Conservation (phyloP, 2,113 vertebrate species). For the Sula dactylatra region DNA sequence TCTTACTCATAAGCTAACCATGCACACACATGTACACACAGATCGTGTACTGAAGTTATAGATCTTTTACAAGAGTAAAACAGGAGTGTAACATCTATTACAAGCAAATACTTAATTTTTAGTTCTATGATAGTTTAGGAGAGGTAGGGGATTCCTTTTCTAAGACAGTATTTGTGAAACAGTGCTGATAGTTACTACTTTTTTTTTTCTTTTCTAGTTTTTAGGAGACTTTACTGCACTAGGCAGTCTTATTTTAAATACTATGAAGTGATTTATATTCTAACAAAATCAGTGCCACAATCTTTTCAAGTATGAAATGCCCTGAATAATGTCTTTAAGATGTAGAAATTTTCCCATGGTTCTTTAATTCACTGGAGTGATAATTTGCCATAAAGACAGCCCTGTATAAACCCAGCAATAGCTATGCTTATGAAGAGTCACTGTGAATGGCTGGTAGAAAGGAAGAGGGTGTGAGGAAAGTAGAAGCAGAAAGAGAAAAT, state of each 20-base stretch:
- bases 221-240: background rate
- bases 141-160: background rate
- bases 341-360: background rate
- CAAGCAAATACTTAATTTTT: background rate
- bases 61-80: background rate
- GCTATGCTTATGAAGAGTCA: background rate
- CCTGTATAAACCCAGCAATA: background rate
- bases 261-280: background rate
- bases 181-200: background rate
- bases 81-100: background rate
- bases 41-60: background rate
- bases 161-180: background rate
- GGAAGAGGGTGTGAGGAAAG: background rate
- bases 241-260: background rate
- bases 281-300: background rate
- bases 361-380: background rate
- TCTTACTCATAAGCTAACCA: background rate
- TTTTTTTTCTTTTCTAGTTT: background rate
- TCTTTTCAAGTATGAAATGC: background rate
- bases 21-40: background rate
- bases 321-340: background rate
- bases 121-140: background rate
- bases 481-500: background rate
- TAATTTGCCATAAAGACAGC: background rate
- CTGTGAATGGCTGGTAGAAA: background rate